Base-by-base conservation (phyloP, 2,113 vertebrate genomes). In the Daubentonia madagascariensis region DNA sequence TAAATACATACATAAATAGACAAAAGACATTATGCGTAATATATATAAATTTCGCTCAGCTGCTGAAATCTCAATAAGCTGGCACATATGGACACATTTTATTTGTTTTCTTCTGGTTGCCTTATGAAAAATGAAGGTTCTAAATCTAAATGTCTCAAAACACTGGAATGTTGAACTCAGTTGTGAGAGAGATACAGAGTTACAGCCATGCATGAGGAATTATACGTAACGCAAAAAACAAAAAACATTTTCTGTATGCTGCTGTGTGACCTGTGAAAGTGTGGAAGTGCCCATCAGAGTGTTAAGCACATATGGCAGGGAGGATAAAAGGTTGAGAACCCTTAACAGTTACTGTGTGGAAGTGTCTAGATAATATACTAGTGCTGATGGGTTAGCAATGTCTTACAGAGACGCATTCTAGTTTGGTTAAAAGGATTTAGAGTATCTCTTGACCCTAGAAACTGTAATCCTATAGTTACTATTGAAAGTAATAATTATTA, bases 401-500 rank as follows among this genome's bases (percentile, higher is more conserved):
- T 92, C 67, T 89, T 84, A 85, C 18, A 72, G 32, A 90, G 25
- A 95, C 17, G 85, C 12, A 28, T 43, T 86, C 22, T 70, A 32
- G 76, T 94, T 94, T 73, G 75, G 61, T 91, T 75, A 61, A 83
- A 78, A 84, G 9, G 32, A 91, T 79, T 91, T 93, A 67, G 25
- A 81, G 9, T 78, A 22, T 67, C 85, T 94, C 65, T 92, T 94
- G 63, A 57, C 23, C 23, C 50, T 88, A 75, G 72, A 94, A 97
- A 79, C 2, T 87, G 59, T 90, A 84, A 76, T 93, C 32, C 35
- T 73, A 17, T 68, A 37, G n/a, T 86, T 91, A 89, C 59, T 92
- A 68, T 87, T 52, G 22, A 76, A 37, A 95, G 8, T 40, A 83
- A 95, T 43, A 97, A 73, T 84, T 87, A 73, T 84, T 87, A 95